Base-by-base conservation (phyloP, 23 tunicate species). In the Pegea sp. region DNA sequence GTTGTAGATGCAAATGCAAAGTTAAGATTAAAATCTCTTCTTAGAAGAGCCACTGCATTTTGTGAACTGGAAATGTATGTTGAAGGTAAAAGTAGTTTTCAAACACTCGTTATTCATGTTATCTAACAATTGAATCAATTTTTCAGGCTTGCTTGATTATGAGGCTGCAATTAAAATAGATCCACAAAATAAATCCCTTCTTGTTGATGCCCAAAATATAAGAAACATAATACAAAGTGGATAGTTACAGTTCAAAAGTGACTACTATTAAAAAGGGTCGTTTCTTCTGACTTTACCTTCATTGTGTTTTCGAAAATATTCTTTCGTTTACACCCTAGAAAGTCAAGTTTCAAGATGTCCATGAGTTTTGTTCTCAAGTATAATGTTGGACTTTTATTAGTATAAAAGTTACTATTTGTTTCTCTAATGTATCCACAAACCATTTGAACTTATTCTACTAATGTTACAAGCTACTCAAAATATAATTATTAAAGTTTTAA, bases 131-230 rank as follows among this genome's bases (percentile, higher is more conserved):
- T 38, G 11, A 38, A 8, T 38, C 11, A 38, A 8, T 38, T 58
- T 58, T 56, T 2, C 26, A 68, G 84, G 72, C 2, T 48, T 84
- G 61, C 65, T 54, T 56, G 95, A 84, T 49, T 84, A 84, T 46
- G 79, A 73, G 31, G 95, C 84, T 4, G 95, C 95, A 62, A 38
- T 84, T 1, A 58, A 63, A 33, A 84, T 84, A 49, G 95, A 84
- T 29, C 95, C 95, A 1, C 49, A 73, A 11, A 84, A 84, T 58
- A 73, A 84, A 29, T 51, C 52, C 16, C 28, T 84, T 25, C 31
- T 34, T 1, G 51, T 52, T 44, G 95, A 84, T 63, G 95, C 95
- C 13, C 28, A 57, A 21, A 84, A 63, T 42, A 33, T 84, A 22
- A 74, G 76, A 63, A 31, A 28, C 1, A 42, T 74, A 5, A 74